phyloP scores from a whole-genome alignment of 2,797 vertebrate genomes.

The Rhyacichthys aspro region DNA sequence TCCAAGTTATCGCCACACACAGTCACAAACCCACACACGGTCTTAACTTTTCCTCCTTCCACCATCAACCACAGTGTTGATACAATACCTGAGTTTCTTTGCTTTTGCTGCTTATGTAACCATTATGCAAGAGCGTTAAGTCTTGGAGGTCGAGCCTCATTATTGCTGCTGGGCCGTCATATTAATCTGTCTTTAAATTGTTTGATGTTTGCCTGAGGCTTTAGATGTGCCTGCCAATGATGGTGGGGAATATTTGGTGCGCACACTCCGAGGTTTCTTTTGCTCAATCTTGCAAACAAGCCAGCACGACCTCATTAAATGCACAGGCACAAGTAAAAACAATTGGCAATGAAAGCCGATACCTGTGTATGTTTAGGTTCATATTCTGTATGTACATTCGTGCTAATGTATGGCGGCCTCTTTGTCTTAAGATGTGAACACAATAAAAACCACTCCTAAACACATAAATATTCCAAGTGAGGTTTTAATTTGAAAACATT shows the following conservation, averaged over 20 bases:
- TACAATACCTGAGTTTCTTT: slow-evolving; percentile 46
- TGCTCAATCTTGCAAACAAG: slow-evolving; percentile 45
- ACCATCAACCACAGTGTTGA: slow-evolving; percentile 23
- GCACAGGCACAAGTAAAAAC: slow-evolving; percentile 28
- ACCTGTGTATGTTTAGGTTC: neutral
- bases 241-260: slow-evolving; percentile 35
- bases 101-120: slow-evolving; percentile 52
- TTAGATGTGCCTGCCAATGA: slow-evolving; percentile 64
- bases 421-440: too few relatives aligned
- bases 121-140: slow-evolving; percentile 50
- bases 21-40: too few relatives aligned
- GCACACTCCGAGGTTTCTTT: slow-evolving; percentile 26
- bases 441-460: too few relatives aligned
- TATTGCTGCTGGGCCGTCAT: slow-evolving; percentile 49
- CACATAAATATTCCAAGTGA: too few relatives aligned
- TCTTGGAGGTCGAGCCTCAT: slow-evolving; percentile 53
- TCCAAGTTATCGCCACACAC: slow-evolving; percentile 3
- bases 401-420: neutral
- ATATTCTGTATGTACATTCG: slow-evolving; percentile 6
- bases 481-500: neutral
- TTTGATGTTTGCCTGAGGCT: slow-evolving; percentile 52
- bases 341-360: slow-evolving; percentile 30
- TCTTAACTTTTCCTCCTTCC: too few relatives aligned
- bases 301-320: slow-evolving; percentile 59
- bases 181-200: slow-evolving; percentile 65